Base-by-base conservation (phyloP, 2,888 invertebrate genomes). In the Hartigia nigra region DNA sequence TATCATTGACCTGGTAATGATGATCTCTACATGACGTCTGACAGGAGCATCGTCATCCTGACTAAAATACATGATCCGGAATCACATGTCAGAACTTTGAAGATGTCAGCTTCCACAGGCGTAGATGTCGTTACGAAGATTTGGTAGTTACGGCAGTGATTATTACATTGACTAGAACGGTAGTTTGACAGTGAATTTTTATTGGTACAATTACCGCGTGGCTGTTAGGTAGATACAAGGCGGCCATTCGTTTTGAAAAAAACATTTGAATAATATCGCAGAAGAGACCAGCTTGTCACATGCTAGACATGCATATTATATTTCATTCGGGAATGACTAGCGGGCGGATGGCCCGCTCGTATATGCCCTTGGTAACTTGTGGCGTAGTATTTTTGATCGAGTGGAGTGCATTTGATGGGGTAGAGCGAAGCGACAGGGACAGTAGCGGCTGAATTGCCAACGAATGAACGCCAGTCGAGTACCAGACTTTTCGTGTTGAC, bases 341-440 rank as follows among this genome's bases (percentile, higher is more conserved):
- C 55, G 9, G 55, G 55, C 23, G 23, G 55, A 55, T 55, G 55
- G 55, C 14, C 14, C 23, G 23, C 55, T 55, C 55, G 55, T 9
- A 23, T 55, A 31, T 31, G 12, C 32, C 72, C 32, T 34, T 23
- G 72, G 72, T 34, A 34, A 72, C 72, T 72, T 37, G 55, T 74
- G 39, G 76, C 75, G 69, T 72, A 70, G 72, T 75, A 76, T 77
- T 77, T 80, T 82, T 77, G 78, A 79, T 81, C 36, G 79, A 80
- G 75, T 78, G 75, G 55, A 69, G 78, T 78, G 80, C 74, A 74
- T 77, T 76, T 76, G 78, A 80, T 77, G 75, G 74, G 39, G 74
- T 70, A 78, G 80, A 75, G 69, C 69, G 76, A 69, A 74, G 36
- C 36, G 77, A 78, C 69, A 69, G 72, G 23, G 75, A 80, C 76